Percentiles rank a stretch among this genome's conserved stretches.
Evolutionary conservation across 53 echinoderm and acorn worm genomes (phyloP).

Genomic region (Crossaster papposus): DNA sequence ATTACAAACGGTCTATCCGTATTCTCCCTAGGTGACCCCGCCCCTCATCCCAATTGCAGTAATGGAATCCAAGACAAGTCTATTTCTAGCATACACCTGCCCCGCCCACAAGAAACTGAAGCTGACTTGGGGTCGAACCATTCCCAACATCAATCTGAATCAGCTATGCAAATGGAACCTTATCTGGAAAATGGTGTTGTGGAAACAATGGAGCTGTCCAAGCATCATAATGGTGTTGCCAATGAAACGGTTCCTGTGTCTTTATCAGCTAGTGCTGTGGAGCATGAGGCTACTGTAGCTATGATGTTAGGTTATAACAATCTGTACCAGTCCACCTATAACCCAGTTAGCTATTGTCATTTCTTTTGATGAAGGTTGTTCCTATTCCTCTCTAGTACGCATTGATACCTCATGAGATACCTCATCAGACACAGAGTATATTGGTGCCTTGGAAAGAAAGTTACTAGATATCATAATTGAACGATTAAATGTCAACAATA

Average conservation of each 20-base stretch:
- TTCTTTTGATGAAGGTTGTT: constrained; percentile 33
- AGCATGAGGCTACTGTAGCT: constrained; percentile 15
- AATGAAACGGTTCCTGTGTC: constrained; percentile 10
- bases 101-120: constrained; percentile 44
- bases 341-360: constrained; percentile 25
- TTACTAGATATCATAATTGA: neutral
- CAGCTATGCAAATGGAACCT: constrained; percentile 23
- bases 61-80: constrained; percentile 49
- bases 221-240: constrained; percentile 3
- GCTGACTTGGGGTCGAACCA: neutral
- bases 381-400: neutral
- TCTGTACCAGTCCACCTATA: constrained; percentile 37
- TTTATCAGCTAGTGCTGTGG: constrained; percentile 5
- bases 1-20: constrained; percentile 12
- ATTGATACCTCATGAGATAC: neutral
- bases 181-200: neutral
- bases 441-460: constrained; percentile 22
- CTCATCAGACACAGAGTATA: neutral
- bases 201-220: neutral
- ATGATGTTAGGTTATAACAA: constrained; percentile 27
- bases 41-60: constrained; percentile 43
- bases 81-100: constrained; percentile 34
- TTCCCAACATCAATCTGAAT: neutral
- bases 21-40: constrained; percentile 31
- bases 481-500: neutral